Evolutionary conservation across 2,888 invertebrate genomes (phyloP).

Genomic region (Melitaea athalia): DNA sequence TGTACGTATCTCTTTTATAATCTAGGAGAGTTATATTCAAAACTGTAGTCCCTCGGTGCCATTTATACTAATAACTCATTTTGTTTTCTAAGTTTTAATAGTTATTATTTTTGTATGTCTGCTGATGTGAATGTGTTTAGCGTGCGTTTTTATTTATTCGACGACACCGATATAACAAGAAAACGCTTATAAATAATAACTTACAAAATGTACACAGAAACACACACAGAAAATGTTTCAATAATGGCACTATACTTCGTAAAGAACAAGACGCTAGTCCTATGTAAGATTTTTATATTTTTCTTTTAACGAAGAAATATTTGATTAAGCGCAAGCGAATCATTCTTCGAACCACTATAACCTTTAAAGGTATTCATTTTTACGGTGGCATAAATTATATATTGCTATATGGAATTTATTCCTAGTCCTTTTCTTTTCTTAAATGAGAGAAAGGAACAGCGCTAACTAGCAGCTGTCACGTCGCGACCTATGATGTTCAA

Average conservation of each 20-base stretch:
- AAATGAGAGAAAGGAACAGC: neutral
- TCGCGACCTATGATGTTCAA: no score
- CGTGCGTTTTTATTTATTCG: neutral
- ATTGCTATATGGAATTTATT: no score
- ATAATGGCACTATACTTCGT: conserved; percentile 19
- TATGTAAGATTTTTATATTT: conserved; percentile 47
- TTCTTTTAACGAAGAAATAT: conserved; percentile 29
- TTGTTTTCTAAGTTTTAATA: conserved; percentile 6
- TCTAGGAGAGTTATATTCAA: conserved; percentile 28
- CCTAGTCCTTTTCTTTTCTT: neutral
- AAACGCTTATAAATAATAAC: neutral
- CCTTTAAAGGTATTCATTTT: neutral
- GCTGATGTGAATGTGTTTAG: neutral
- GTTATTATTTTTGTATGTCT: neutral
- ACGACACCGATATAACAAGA: neutral
- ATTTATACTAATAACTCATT: conserved; percentile 23
- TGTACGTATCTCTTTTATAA: conserved; percentile 29
- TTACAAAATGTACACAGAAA: neutral
- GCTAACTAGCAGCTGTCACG: neutral
- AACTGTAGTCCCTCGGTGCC: conserved; percentile 30
- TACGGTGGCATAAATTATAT: neutral
- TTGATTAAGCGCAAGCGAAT: conserved; percentile 11
- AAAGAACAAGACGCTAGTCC: conserved; percentile 58
- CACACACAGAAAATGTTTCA: neutral
- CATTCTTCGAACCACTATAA: neutral